Base-by-base conservation (phyloP, 2,113 vertebrate species). In the Cottus gobio region DNA sequence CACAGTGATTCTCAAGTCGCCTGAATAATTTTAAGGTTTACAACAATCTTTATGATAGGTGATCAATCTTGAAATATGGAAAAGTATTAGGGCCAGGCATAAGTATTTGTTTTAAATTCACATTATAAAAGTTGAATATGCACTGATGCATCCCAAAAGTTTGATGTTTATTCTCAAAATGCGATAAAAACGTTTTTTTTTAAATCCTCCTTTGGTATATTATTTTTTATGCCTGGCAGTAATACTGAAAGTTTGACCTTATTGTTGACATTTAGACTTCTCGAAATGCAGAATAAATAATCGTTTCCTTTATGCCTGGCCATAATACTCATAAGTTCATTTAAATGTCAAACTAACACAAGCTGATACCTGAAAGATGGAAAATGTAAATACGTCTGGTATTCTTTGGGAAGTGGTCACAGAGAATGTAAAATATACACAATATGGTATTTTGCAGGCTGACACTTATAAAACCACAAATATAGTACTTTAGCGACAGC, bases 381-480 rank as follows among this genome's bases (percentile, higher is more conserved):
- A 72, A 36, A 26, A 28, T 22, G 10, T 42, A n/a, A 30, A 85
- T 50, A 54, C 22, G 20, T 26, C 57, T 8, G 4, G 56, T 60
- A 26, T 79, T 48, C 9, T 58, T 68, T 62, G 57, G 36, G 62
- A 81, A 71, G 74, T 85, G 50, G 82, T 86, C 79, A 61, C 75
- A 58, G 60, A 56, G 83, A 31, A 83, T 66, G 68, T 78, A 52
- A 85, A 87, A 85, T 74, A 74, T 60, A 58, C 37, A 79, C 56
- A 75, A 67, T 42, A 65, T 80, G 50, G 68, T 44, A 64, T 74
- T 71, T 63, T 64, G 56, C 58, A 22, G 63, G 68, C 80, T 65
- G 65, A 72, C 24, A 58, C 36, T 28, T 37, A 58, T 52, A 86
- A 86, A 86, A 89, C 71, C 89, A 87, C 74, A 65, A 60, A 63